A percentile compares a stretch with the other conserved stretches of the same genome.
These are phyloP conservation scores for Pipra filicauda DNA, from an alignment of 2,113 vertebrate species.

Conservation along the genomic window DNA sequence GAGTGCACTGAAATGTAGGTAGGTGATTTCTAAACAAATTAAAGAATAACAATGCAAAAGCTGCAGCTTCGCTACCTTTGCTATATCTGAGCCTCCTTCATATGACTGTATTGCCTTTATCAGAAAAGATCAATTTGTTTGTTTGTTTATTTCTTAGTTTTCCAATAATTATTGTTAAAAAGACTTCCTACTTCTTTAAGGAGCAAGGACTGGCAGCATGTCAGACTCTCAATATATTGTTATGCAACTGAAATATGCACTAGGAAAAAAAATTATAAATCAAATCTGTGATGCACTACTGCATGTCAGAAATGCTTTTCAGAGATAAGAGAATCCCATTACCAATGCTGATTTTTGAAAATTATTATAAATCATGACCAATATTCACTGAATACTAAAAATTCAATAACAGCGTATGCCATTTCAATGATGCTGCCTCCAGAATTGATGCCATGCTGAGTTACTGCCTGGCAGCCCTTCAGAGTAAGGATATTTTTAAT, in stretches of 20 bases:
- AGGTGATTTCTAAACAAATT: background rate
- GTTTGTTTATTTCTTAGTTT: background rate
- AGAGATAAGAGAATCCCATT: constrained; percentile 54
- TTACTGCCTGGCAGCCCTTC: background rate
- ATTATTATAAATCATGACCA: constrained; percentile 24
- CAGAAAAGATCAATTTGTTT: constrained; percentile 1
- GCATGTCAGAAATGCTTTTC: constrained; percentile 40
- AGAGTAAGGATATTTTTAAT: constrained; percentile 27
- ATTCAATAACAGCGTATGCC: background rate
- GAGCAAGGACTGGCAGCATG: background rate
- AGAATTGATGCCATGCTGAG: constrained; percentile 3
- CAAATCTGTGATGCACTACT: constrained; percentile 27
- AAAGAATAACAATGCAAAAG: background rate
- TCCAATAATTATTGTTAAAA: background rate
- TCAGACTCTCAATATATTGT: background rate
- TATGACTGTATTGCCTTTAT: background rate
- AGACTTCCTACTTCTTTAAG: constrained; percentile 4
- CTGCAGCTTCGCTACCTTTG: background rate
- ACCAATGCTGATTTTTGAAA: constrained; percentile 45
- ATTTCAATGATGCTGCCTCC: background rate
- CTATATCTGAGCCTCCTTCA: background rate
- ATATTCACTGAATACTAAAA: constrained; percentile 29
- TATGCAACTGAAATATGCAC: background rate
- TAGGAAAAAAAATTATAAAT: constrained; percentile 13
- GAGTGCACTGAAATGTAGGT: background rate